A percentile compares a stretch with the other conserved stretches of the same genome.
phyloP scores from a whole-genome alignment of 1,140 invertebrate species.

The Drosophila nigromelanica region DNA sequence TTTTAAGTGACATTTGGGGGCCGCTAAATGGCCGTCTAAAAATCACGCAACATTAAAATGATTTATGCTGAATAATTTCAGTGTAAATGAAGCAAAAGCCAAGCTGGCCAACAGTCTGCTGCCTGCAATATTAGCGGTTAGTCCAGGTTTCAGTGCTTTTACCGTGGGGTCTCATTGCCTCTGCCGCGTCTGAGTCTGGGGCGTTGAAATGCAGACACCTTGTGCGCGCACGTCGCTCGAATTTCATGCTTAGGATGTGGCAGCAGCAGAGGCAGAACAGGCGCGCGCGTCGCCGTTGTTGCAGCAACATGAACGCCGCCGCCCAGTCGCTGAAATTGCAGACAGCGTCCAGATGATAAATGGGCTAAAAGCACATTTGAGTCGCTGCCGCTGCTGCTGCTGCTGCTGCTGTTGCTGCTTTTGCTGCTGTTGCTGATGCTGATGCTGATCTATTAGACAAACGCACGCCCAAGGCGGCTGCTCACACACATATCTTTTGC shows the following conservation, averaged over 20 bases:
- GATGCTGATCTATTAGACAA: conserved; percentile 80
- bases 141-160: conserved; percentile 28
- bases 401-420: conserved; percentile 37
- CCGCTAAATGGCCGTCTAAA: conserved; percentile 79
- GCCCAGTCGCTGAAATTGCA: conserved; percentile 74
- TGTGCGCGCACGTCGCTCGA: conserved; percentile 75
- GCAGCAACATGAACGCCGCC: conserved; percentile 69
- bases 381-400: conserved; percentile 53
- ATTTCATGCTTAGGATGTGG: conserved; percentile 59
- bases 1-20: conserved; percentile 79
- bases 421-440: conserved; percentile 55
- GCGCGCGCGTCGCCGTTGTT: conserved; percentile 24
- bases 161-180: conserved; percentile 22
- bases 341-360: conserved; percentile 76
- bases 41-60: conserved; percentile 81
- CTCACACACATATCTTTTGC: conserved; percentile 46
- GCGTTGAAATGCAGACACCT: conserved; percentile 79
- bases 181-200: conserved; percentile 34
- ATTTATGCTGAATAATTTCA: conserved; percentile 80
- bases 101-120: conserved; percentile 34
- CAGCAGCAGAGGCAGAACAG: conserved; percentile 12
- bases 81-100: conserved; percentile 78
- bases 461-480: conserved; percentile 72
- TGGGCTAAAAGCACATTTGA: conserved; percentile 77
- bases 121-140: conserved; percentile 57